A percentile compares a stretch with the other conserved stretches of the same genome.
Evolutionary conservation across 2,888 invertebrate species (phyloP).

Genomic region (Aethes cnicana): DNA sequence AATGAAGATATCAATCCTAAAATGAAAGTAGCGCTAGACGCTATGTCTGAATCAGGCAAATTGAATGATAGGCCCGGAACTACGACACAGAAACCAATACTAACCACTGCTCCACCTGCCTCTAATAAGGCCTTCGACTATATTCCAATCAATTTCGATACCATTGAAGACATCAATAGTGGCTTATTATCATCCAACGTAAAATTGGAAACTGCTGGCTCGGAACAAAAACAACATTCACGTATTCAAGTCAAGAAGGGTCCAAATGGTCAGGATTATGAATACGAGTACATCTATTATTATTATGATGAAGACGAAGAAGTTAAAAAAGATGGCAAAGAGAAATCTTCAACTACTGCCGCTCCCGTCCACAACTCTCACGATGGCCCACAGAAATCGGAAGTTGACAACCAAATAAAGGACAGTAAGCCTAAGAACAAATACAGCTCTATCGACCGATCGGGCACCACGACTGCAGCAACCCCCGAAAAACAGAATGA

Average conservation of each 20-base stretch:
- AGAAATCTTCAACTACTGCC: conserved; percentile 52
- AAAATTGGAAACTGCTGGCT: conserved; percentile 84
- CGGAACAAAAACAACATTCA: conserved; percentile 87
- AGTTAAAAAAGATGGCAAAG: conserved; percentile 59
- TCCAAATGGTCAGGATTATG: conserved; percentile 94
- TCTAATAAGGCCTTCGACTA: conserved; percentile 67
- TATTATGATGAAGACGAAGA: conserved; percentile 93
- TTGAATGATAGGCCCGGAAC: conserved; percentile 62
- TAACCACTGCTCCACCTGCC: conserved; percentile 77
- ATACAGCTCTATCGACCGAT: conserved; percentile 81
- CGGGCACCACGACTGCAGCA: conserved; percentile 56
- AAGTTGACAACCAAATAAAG: conserved; percentile 68
- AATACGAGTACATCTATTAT: conserved; percentile 95
- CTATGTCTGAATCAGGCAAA: conserved; percentile 76
- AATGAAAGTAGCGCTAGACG: conserved; percentile 70
- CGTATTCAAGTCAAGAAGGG: conserved; percentile 93
- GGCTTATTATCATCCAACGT: conserved; percentile 75
- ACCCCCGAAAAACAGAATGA: conserved; percentile 86
- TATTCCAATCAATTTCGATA: conserved; percentile 75
- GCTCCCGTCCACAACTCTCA: conserved; percentile 77
- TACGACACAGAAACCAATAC: conserved; percentile 80
- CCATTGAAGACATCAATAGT: conserved; percentile 75
- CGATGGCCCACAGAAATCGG: conserved; percentile 82
- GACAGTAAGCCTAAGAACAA: conserved; percentile 77
- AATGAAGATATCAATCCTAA: conserved; percentile 69